A percentile compares a stretch with the other conserved stretches of the same genome.
Conservation (phyloP, 2,113 vertebrate genomes). For the Antechinus flavipes region DNA sequence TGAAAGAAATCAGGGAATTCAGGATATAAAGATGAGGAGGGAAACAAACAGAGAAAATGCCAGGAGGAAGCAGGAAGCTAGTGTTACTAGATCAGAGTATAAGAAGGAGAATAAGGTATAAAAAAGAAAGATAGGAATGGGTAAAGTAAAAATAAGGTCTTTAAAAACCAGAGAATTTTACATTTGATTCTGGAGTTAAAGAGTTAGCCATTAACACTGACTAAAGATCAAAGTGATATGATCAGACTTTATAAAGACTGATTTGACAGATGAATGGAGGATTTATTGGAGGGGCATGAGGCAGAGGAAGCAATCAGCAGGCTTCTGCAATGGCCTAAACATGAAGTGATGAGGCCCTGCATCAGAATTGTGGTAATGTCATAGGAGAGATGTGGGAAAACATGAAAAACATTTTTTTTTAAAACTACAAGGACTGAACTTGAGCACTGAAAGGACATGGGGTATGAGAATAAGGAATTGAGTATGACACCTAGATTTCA, state of each 20-base stretch:
- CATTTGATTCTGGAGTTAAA: neutral
- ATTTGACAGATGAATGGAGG: neutral
- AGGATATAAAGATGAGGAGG: neutral
- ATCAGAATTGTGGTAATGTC: neutral
- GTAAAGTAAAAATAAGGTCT: neutral
- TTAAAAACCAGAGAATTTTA: neutral
- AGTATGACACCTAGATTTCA: neutral
- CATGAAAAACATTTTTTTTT: neutral
- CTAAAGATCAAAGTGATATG: too few relatives aligned
- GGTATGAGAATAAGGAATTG: neutral
- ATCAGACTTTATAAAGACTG: neutral
- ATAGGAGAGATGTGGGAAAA: neutral
- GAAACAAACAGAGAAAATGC: neutral
- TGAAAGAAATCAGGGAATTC: neutral
- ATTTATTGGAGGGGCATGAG: neutral
- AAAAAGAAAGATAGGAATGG: neutral
- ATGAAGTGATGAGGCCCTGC: neutral
- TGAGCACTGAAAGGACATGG: neutral
- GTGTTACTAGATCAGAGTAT: neutral
- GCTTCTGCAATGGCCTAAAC: neutral
- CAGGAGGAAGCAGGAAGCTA: neutral
- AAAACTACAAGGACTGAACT: neutral
- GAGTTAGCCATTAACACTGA: too few relatives aligned
- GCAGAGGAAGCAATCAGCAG: neutral
- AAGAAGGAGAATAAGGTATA: neutral